These are phyloP conservation scores for Urocitellus parryii DNA, from an alignment of 2,113 vertebrate species.

Conservation along the genomic window DNA sequence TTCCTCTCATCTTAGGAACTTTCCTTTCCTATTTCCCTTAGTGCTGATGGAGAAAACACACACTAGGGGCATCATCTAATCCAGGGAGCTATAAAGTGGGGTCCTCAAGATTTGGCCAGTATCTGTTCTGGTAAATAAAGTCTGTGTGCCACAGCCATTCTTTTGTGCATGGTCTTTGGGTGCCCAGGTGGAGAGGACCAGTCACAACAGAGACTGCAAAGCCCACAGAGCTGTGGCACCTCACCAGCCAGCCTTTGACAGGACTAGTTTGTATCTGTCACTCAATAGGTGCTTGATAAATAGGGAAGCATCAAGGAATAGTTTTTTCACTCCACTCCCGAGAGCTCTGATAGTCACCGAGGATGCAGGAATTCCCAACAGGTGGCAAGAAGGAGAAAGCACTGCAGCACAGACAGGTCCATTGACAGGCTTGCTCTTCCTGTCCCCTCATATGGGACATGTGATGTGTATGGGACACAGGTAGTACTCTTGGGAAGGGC, in stretches of 20 bases:
- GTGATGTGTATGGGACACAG: background rate
- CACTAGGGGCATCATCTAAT: background rate
- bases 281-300: background rate
- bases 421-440: background rate
- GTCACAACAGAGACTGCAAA: fast-evolving
- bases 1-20: background rate
- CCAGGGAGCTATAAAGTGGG: background rate
- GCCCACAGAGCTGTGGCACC: fast-evolving
- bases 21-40: background rate
- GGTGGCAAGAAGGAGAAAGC: background rate
- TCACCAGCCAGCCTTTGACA: background rate
- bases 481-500: background rate
- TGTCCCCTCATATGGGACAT: background rate
- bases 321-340: background rate
- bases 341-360: background rate
- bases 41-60: background rate
- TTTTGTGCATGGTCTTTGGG: too few relatives aligned
- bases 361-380: background rate
- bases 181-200: background rate
- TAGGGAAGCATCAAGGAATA: background rate
- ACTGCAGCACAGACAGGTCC: too few relatives aligned
- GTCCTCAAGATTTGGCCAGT: background rate
- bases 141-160: background rate
- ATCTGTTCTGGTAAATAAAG: background rate
- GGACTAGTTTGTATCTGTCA: background rate